A percentile compares a stretch with the other conserved stretches of the same genome.
Conservation (phyloP, 2,797 vertebrate species). For the Stomatorhinus walkeri region DNA sequence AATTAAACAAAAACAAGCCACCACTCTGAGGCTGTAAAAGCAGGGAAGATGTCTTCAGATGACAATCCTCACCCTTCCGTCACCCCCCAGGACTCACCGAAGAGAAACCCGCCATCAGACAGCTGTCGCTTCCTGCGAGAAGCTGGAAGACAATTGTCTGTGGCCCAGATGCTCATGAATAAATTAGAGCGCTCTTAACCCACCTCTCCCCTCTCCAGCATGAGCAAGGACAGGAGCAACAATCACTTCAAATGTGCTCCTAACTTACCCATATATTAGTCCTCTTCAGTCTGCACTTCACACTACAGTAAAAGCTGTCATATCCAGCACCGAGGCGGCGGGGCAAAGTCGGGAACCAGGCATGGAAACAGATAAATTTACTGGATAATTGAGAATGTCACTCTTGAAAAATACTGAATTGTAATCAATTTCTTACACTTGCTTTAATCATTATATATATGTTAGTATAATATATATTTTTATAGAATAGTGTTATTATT, state of each 20-base stretch:
- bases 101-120: constrained; percentile 9
- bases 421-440: neutral
- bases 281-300: neutral
- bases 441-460: neutral
- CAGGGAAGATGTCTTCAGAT: neutral
- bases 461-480: neutral
- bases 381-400: neutral
- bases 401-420: neutral
- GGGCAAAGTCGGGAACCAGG: neutral
- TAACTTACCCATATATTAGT: constrained; percentile 8
- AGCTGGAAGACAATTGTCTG: constrained; percentile 13
- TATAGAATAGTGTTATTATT: neutral
- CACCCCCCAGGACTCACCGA: neutral
- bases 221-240: neutral
- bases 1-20: neutral
- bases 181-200: constrained; percentile 16
- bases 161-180: constrained; percentile 26
- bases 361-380: neutral
- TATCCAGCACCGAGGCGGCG: neutral
- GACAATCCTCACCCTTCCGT: neutral
- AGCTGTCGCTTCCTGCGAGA: constrained; percentile 18
- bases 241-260: neutral
- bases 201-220: neutral
- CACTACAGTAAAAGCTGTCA: neutral
- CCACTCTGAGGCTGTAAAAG: neutral